Evolutionary conservation across 2,888 invertebrate genomes (phyloP).

Genomic region (Seira musarum): DNA sequence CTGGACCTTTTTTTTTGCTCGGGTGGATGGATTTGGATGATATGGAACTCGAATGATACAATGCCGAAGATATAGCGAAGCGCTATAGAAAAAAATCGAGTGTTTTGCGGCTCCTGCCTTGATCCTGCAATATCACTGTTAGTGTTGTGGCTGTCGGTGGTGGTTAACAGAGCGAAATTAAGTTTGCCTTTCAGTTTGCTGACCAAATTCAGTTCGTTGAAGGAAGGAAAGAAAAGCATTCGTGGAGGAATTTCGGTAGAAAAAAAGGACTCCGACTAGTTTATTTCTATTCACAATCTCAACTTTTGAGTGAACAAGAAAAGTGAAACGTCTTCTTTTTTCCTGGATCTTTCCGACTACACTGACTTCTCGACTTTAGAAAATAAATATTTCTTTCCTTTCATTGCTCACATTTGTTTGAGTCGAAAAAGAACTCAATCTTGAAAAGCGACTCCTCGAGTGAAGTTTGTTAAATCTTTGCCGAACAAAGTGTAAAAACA

Average conservation of each 20-base stretch:
- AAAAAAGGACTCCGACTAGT: not conserved
- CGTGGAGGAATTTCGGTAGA: not conserved
- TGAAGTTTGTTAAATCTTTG: no score
- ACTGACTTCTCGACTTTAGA: not conserved
- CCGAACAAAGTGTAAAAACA: not conserved
- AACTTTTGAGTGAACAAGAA: not conserved
- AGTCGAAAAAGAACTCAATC: not conserved
- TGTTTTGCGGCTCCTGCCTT: not conserved
- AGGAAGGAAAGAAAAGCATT: not conserved
- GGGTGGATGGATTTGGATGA: not conserved
- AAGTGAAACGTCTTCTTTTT: not conserved
- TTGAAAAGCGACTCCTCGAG: not conserved
- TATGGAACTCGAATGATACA: not conserved
- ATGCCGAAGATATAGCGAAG: not conserved
- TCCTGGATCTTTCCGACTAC: not conserved
- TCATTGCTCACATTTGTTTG: not conserved
- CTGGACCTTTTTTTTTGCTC: not conserved
- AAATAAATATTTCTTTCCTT: no score
- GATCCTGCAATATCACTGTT: not conserved
- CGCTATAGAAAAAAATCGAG: not conserved
- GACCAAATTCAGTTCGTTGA: not conserved
- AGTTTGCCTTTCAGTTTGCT: not conserved
- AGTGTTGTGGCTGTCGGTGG: not conserved
- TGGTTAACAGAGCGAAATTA: not conserved
- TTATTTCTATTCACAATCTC: not conserved